Conservation (phyloP, 2,113 vertebrate species). For the Ivindomyrus marchei region DNA sequence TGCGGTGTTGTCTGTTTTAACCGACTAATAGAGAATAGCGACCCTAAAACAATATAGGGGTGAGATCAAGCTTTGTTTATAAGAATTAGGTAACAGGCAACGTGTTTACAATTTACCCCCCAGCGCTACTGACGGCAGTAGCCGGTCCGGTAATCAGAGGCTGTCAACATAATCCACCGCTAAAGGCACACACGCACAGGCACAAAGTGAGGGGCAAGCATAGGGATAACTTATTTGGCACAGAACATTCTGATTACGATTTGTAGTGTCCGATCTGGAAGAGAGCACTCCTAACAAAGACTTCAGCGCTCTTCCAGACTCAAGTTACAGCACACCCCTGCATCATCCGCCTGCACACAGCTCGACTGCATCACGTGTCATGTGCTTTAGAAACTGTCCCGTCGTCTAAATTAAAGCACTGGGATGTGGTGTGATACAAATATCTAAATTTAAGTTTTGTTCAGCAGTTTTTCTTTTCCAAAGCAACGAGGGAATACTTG, state of each 20-base stretch:
- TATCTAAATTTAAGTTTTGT: conserved; percentile 14
- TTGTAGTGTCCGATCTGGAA: background rate
- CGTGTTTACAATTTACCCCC: background rate
- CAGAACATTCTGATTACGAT: background rate
- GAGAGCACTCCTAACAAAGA: background rate
- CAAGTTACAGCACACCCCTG: background rate
- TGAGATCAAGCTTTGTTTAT: background rate
- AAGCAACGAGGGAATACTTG: conserved; percentile 25
- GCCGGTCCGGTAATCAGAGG: background rate
- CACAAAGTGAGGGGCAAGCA: background rate
- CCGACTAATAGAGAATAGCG: background rate
- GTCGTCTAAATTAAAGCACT: background rate
- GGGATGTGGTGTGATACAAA: background rate
- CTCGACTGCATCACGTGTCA: background rate
- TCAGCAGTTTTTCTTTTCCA: conserved; percentile 31
- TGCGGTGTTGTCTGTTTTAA: background rate
- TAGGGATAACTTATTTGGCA: background rate
- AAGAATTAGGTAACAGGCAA: background rate
- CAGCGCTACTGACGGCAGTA: background rate
- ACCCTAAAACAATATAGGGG: background rate
- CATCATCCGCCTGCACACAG: background rate
- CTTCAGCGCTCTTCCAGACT: background rate
- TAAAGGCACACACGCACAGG: background rate
- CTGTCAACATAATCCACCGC: background rate
- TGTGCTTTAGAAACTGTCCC: background rate